A percentile compares a stretch with the other conserved stretches of the same genome.
Evolutionary conservation across 1,140 invertebrate genomes (phyloP).

Genomic region (Hylaeus anthracinus): DNA sequence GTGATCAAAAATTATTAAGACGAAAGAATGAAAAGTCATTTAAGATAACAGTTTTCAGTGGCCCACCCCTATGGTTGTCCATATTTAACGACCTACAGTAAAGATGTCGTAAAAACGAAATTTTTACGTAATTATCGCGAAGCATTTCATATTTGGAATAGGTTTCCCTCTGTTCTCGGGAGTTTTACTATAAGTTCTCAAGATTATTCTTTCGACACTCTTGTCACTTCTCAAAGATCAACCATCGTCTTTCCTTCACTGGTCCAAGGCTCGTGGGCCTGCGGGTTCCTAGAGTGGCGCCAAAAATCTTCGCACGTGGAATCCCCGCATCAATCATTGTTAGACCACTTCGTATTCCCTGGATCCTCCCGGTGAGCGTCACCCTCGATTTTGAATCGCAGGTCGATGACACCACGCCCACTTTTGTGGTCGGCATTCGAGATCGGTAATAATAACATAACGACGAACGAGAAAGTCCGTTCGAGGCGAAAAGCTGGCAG

Average conservation of each 20-base stretch:
- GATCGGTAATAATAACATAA: slow-evolving; percentile 64
- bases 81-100: not conserved
- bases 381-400: not conserved
- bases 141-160: not conserved
- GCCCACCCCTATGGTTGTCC: too few relatives aligned
- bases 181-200: too few relatives aligned
- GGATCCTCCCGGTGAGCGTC: not conserved
- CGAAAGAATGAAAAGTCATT: too few relatives aligned
- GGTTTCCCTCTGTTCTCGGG: too few relatives aligned
- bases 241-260: too few relatives aligned
- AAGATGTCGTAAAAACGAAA: slow-evolving; percentile 11
- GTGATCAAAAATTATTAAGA: too few relatives aligned
- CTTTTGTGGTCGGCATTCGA: slow-evolving; percentile 29
- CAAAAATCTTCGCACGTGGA: not conserved
- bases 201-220: too few relatives aligned
- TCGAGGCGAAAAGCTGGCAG: slow-evolving; percentile 25
- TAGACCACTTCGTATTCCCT: not conserved
- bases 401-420: slow-evolving; percentile 47
- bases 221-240: too few relatives aligned
- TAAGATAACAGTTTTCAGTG: too few relatives aligned
- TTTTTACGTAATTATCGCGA: not conserved
- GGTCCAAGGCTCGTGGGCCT: too few relatives aligned
- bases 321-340: not conserved
- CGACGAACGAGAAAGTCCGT: slow-evolving; percentile 50
- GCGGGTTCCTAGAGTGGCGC: too few relatives aligned